Evolutionary conservation across 2,113 vertebrate genomes (phyloP).

Genomic region (Mustela lutreola): DNA sequence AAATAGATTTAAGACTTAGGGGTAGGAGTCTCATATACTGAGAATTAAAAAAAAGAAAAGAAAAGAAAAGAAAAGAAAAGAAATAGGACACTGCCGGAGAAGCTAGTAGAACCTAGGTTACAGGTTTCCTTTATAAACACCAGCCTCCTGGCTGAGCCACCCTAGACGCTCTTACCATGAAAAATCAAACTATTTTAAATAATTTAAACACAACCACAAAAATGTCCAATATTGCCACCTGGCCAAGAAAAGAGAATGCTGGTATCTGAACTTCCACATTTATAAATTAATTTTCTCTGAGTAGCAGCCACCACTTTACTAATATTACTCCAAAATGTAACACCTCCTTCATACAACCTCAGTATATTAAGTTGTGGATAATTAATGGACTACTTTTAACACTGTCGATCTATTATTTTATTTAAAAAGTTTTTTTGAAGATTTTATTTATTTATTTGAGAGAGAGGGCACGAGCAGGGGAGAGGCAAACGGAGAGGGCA

Average conservation of each 20-base stretch:
- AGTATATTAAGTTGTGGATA: background rate
- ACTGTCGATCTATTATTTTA: background rate
- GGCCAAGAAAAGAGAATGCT: slow-evolving; percentile 35
- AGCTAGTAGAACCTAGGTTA: background rate
- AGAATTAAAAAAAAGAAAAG: slow-evolving; percentile 33
- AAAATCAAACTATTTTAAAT: background rate
- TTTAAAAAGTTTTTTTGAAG: background rate
- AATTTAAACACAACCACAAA: background rate
- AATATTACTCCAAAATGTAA: background rate
- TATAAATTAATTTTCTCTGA: slow-evolving; percentile 39
- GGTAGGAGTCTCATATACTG: background rate
- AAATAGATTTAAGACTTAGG: background rate
- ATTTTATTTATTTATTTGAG: background rate
- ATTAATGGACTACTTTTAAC: background rate
- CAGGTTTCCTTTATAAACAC: background rate
- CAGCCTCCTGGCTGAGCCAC: background rate
- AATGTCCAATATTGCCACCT: background rate
- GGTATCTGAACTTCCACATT: background rate
- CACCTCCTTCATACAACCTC: background rate
- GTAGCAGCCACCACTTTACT: background rate
- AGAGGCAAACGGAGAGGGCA: background rate
- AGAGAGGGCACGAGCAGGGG: background rate
- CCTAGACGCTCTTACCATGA: background rate
- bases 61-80: background rate
- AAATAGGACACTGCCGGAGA: accelerated